phyloP scores from a whole-genome alignment of 2,113 vertebrate species.

The Pygoscelis adeliae region DNA sequence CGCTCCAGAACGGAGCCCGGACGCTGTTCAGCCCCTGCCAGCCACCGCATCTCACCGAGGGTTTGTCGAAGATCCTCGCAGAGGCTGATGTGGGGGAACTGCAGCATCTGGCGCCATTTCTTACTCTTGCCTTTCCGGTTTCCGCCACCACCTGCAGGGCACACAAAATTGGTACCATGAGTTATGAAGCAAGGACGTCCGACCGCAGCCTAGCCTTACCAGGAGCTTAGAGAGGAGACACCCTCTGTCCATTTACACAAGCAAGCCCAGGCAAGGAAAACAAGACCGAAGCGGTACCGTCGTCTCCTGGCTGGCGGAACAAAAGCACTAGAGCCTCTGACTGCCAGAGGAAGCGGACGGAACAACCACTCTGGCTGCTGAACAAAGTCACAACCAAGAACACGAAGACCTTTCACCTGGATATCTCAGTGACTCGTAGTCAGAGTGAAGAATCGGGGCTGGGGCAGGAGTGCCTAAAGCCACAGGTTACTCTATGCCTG shows the following conservation, averaged over 20 bases:
- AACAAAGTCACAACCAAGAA: not conserved
- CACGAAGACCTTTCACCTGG: not conserved
- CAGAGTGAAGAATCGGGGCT: not conserved
- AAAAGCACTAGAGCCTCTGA: not conserved
- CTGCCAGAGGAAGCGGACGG: not conserved
- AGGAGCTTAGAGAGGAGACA: not conserved
- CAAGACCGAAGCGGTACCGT: not conserved
- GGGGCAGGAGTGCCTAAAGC: not conserved
- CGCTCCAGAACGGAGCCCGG: rapidly evolving
- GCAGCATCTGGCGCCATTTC: conserved; percentile 99
- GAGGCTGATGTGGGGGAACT: conserved; percentile 95
- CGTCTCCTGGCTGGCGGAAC: not conserved
- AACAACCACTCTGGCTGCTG: not conserved
- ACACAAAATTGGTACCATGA: not conserved
- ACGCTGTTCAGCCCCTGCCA: not conserved
- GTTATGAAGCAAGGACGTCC: not conserved
- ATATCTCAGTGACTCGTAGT: not conserved
- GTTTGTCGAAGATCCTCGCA: conserved; percentile 92
- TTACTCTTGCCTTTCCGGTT: conserved; percentile 99
- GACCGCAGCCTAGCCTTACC: not conserved
- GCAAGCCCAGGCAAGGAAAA: not conserved
- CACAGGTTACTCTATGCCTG: not conserved
- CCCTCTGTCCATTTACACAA: not conserved
- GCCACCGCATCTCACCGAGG: conserved; percentile 77
- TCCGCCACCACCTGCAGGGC: conserved; percentile 88